A percentile compares a stretch with the other conserved stretches of the same genome.
phyloP scores from a whole-genome alignment of 2,888 invertebrate species.

The Apomyelois bistriatella region DNA sequence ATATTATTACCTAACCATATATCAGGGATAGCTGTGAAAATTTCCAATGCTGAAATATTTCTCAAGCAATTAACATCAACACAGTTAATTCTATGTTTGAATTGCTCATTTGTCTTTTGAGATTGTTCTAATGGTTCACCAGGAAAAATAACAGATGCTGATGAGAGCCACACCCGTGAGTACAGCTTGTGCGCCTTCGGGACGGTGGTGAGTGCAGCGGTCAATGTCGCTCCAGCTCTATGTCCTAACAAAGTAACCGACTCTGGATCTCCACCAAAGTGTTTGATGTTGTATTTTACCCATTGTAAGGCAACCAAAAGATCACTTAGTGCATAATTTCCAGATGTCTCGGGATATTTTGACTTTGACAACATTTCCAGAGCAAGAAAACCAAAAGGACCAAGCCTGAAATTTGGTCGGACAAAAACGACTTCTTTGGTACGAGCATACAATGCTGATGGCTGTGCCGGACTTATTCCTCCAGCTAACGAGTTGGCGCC shows the following conservation, averaged over 20 bases:
- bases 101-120: conserved; percentile 81
- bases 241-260: conserved; percentile 92
- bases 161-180: conserved; percentile 88
- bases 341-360: conserved; percentile 87
- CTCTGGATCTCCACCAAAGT: conserved; percentile 90
- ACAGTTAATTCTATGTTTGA: conserved; percentile 80
- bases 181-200: conserved; percentile 83
- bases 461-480: conserved; percentile 86
- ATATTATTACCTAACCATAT: conserved; percentile 83
- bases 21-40: conserved; percentile 85
- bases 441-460: conserved; percentile 87
- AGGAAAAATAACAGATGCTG: conserved; percentile 87
- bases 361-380: conserved; percentile 84
- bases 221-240: conserved; percentile 90
- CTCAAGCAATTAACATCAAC: conserved; percentile 80
- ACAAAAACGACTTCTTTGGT: conserved; percentile 92
- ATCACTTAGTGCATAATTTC: conserved; percentile 93
- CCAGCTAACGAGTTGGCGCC: conserved; percentile 90
- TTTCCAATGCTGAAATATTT: conserved; percentile 69
- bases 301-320: conserved; percentile 87
- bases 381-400: conserved; percentile 90
- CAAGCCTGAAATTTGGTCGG: conserved; percentile 90
- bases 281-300: conserved; percentile 89
- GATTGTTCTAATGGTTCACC: conserved; percentile 81
- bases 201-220: conserved; percentile 85